Percentiles rank a stretch among this genome's conserved stretches.
phyloP scores from a whole-genome alignment of 1,140 invertebrate species.

The Calephelis virginiensis region DNA sequence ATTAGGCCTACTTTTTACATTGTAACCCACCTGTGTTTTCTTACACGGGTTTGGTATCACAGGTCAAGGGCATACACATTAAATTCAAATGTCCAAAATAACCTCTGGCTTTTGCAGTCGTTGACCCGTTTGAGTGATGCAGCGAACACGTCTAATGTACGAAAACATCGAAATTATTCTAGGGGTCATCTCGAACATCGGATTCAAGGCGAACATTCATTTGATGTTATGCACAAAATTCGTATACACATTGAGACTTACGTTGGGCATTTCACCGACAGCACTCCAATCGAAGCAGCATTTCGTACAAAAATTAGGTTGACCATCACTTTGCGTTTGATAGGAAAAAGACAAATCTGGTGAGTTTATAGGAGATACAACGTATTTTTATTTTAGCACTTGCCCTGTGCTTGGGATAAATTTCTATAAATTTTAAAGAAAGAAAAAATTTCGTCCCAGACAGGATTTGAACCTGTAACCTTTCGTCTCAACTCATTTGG shows the following conservation, averaged over 20 bases:
- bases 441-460: too few species aligned
- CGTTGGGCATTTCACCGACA: too few species aligned
- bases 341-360: too few species aligned
- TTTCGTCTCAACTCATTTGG: too few species aligned
- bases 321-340: too few species aligned
- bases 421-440: too few species aligned
- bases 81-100: conserved; percentile 13
- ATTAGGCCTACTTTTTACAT: neutral
- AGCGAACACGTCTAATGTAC: conserved; percentile 15
- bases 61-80: conserved; percentile 1
- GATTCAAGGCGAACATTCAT: conserved; percentile 7
- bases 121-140: conserved; percentile 11
- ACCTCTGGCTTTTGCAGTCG: neutral
- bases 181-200: neutral
- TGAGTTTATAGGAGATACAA: too few species aligned
- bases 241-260: neutral
- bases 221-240: conserved; percentile 6
- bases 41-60: conserved; percentile 5
- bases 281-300: too few species aligned
- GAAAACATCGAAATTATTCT: conserved; percentile 15
- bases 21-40: neutral
- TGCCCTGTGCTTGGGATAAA: too few species aligned
- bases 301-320: too few species aligned
- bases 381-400: too few species aligned
- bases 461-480: too few species aligned